These are phyloP conservation scores for Eupithecia dodoneata DNA, from an alignment of 2,888 invertebrate genomes.

Conservation along the genomic window DNA sequence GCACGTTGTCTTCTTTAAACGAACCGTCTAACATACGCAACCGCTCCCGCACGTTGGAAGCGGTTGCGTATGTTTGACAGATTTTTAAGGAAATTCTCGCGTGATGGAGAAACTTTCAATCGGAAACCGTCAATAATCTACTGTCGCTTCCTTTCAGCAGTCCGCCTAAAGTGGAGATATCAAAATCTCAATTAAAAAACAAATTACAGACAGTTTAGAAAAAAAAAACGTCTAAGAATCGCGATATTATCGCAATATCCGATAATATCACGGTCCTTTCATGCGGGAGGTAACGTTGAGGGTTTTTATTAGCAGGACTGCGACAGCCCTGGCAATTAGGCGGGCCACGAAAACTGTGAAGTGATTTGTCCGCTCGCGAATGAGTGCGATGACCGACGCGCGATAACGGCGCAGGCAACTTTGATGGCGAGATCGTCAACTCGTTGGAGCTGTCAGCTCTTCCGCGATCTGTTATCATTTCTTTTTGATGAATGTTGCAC, in stretches of 20 bases:
- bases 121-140: no score
- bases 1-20: no score
- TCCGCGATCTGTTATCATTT: not conserved
- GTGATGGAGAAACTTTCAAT: no score
- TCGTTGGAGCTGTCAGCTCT: slow-evolving; percentile 49
- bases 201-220: not conserved
- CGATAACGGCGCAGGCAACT: slow-evolving; percentile 66
- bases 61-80: no score
- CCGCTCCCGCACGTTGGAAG: no score
- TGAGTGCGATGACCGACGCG: slow-evolving; percentile 72
- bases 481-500: not conserved
- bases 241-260: not conserved
- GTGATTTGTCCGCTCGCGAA: slow-evolving; percentile 72
- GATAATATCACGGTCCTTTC: not conserved
- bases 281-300: not conserved
- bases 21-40: no score
- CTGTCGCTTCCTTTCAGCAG: no score
- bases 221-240: not conserved
- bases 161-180: no score
- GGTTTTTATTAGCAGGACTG: not conserved
- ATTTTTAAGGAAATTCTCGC: no score
- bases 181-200: no score
- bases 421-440: slow-evolving; percentile 53
- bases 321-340: slow-evolving; percentile 60
- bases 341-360: slow-evolving; percentile 67